Base-by-base conservation (phyloP, 2,797 vertebrate species). In the Dendrocincla fuliginosa region DNA sequence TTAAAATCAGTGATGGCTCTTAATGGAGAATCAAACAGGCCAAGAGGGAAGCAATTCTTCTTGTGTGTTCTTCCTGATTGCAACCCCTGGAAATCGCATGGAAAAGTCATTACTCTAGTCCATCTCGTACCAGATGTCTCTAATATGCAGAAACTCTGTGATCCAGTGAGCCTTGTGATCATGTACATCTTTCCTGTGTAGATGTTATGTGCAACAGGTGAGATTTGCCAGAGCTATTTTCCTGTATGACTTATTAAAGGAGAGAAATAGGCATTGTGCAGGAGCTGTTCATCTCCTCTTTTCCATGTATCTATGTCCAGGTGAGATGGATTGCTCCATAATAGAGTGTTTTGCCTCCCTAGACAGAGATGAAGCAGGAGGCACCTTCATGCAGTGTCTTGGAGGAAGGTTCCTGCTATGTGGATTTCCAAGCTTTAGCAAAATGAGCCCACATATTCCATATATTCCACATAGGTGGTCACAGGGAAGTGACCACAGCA, bases 361-460 rank as follows among this genome's bases (percentile, higher is more conserved):
- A 5, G 27, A 19, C 57, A 49, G 2, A 16, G 22, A 22, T 50
- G 17, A 77, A 76, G 60, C 28, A 69, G n/a, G 35, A 63, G 60
- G 4, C 13, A 42, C 37, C 37, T 61, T 41, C 37, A 27, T 30
- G 17, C 17, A 27, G 13, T 68, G 8, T 44, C 23, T 47, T 57
- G n/a, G 44, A 73, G 19, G 41, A 79, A 89, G 9, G 1, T 67
- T 11, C 20, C 41, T 46, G 20, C 16, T 33, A 10, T 27, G 30
- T 5, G 61, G 24, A 33, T 77, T 82, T 80, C 47, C 50, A 47
- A 63, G 2, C 11, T 55, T 82, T 33, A 68, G 16, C 11, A 44
- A 37, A 53, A 82, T 0, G 5, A 65, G 3, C 11, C 41, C 33
- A 20, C 16, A 37, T 6, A 47, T 14, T 2, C 22, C 47, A 33